Percentiles rank a stretch among this genome's conserved stretches.
Evolutionary conservation across 2,113 vertebrate species (phyloP).

Genomic region (Otolemur garnettii): DNA sequence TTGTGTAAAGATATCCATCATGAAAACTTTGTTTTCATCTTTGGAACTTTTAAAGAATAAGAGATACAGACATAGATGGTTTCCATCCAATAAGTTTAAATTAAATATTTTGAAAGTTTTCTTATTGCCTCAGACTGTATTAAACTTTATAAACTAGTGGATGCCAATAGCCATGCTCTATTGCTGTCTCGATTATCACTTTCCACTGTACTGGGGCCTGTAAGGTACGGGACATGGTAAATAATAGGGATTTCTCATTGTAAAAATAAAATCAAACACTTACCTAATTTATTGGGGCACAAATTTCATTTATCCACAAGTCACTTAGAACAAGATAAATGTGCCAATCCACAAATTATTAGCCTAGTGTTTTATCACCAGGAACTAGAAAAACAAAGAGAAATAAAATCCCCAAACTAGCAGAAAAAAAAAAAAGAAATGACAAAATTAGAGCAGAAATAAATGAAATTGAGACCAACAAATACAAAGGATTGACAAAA

Average conservation of each 20-base stretch:
- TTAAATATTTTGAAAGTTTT: background rate
- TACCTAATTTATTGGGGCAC: background rate
- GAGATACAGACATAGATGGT: background rate
- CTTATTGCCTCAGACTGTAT: background rate
- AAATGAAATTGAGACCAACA: too few species aligned
- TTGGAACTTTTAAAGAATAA: background rate
- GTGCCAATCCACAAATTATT: background rate
- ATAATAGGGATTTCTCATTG: background rate
- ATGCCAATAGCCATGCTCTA: too few species aligned
- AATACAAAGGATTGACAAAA: too few species aligned
- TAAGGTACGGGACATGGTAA: background rate
- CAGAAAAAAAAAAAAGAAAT: too few species aligned
- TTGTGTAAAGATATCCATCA: background rate
- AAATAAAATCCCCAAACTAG: too few species aligned
- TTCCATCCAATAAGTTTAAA: background rate
- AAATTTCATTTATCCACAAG: background rate
- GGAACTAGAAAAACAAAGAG: too few species aligned
- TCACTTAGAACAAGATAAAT: background rate
- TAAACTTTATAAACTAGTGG: background rate
- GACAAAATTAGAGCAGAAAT: too few species aligned
- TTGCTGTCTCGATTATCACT: background rate
- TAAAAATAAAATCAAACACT: conserved; percentile 2
- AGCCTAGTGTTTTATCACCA: too few species aligned
- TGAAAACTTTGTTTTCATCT: background rate
- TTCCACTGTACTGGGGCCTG: background rate